These are phyloP conservation scores for Steinernema carpocapsae DNA, from an alignment of 2,888 invertebrate genomes.

Conservation along the genomic window DNA sequence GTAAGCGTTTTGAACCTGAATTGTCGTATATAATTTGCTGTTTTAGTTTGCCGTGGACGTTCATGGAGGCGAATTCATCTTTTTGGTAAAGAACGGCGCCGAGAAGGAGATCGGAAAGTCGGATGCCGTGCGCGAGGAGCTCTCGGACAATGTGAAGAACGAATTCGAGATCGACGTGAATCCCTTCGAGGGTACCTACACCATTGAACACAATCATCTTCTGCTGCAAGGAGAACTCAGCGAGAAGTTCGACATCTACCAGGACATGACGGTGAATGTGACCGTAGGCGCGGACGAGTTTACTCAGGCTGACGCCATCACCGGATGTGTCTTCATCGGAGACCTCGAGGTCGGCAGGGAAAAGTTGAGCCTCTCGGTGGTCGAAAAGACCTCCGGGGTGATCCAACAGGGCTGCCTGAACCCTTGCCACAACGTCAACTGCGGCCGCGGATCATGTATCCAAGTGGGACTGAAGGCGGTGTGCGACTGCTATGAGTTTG, in stretches of 20 bases:
- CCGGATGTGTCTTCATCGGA: constrained; percentile 27
- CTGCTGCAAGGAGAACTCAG: constrained; percentile 11
- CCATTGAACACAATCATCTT: constrained; percentile 12
- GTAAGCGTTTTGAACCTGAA: not conserved
- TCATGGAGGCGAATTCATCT: constrained; percentile 23
- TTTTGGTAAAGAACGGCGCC: constrained; percentile 11
- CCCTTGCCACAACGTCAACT: constrained; percentile 28
- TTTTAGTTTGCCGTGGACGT: constrained; percentile 27
- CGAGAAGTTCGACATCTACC: constrained; percentile 1
- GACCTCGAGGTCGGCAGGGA: constrained; percentile 18
- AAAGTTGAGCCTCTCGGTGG: not conserved
- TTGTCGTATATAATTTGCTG: not conserved
- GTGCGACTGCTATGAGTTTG: constrained; percentile 32
- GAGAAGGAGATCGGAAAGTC: constrained; percentile 32
- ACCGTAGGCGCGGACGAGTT: constrained; percentile 22
- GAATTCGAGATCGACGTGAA: constrained; percentile 25
- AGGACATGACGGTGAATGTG: not conserved
- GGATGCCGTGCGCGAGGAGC: constrained; percentile 13
- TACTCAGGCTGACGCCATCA: constrained; percentile 18
- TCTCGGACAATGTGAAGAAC: constrained; percentile 32
- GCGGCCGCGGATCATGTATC: not conserved
- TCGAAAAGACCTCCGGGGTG: constrained; percentile 11
- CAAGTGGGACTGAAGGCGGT: constrained; percentile 22
- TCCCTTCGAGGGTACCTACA: constrained; percentile 23
- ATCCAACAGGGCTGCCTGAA: constrained; percentile 29